phyloP scores from a whole-genome alignment of 2,113 vertebrate genomes.

The Tachysurus vachellii region DNA sequence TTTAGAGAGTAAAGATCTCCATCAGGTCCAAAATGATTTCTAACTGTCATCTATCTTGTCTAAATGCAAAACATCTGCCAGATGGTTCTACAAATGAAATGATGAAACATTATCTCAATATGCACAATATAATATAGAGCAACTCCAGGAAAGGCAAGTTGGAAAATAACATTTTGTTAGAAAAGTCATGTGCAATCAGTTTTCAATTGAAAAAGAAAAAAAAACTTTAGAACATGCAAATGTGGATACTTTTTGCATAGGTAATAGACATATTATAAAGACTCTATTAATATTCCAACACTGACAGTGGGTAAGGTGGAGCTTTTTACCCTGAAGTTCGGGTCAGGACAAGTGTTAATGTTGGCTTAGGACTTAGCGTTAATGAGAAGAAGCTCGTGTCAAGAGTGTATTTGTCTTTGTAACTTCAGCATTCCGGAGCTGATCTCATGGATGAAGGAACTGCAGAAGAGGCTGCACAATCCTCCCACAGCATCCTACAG shows the following conservation, averaged over 20 bases:
- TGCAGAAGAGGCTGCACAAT: slow-evolving; percentile 85
- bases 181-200: neutral
- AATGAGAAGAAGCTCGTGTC: neutral
- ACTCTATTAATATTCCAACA: neutral
- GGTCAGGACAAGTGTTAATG: neutral
- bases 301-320: neutral
- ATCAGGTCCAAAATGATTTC: neutral
- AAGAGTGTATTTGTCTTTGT: neutral
- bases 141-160: too few relatives aligned
- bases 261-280: neutral
- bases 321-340: neutral
- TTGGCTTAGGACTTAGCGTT: neutral
- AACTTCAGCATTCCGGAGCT: slow-evolving; percentile 85
- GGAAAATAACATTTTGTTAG: neutral
- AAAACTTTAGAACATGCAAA: neutral
- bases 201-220: neutral
- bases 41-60: neutral
- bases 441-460: slow-evolving; percentile 85
- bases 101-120: too few relatives aligned
- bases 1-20: neutral
- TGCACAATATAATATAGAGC: too few relatives aligned
- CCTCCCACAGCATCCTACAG: slow-evolving; percentile 79
- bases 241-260: neutral
- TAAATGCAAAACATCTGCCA: neutral
- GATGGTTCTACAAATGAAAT: too few relatives aligned